A percentile compares a stretch with the other conserved stretches of the same genome.
phyloP scores from a whole-genome alignment of 2,113 vertebrate genomes.

The Emberiza fucata region DNA sequence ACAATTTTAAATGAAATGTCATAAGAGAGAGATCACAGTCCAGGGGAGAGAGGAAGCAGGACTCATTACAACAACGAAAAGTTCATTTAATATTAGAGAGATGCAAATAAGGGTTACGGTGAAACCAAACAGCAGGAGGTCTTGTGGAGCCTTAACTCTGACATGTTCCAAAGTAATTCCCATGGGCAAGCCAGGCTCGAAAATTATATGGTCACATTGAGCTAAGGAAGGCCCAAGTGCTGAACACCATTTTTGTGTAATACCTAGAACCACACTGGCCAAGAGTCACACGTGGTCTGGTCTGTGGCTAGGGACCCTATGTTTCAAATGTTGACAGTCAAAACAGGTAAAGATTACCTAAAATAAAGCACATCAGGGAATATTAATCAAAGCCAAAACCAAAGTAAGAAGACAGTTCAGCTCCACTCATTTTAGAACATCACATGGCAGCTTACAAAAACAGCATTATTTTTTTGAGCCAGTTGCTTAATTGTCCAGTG shows the following conservation, averaged over 20 bases:
- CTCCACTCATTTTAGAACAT: neutral
- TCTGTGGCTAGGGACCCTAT: neutral
- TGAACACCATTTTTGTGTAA: neutral
- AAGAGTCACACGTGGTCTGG: rapidly evolving
- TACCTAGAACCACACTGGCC: rapidly evolving
- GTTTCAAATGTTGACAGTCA: neutral
- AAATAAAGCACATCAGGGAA: neutral
- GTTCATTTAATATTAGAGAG: conserved; percentile 23
- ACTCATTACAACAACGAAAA: neutral
- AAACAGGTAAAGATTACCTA: neutral
- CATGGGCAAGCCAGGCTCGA: neutral
- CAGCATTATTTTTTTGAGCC: neutral
- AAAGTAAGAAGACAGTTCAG: neutral
- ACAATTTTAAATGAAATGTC: neutral
- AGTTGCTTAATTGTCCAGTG: conserved; percentile 33
- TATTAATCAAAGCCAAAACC: conserved; percentile 25
- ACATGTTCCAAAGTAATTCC: neutral
- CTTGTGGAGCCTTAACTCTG: neutral
- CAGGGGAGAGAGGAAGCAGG: neutral
- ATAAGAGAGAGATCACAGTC: neutral
- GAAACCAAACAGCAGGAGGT: conserved; percentile 41
- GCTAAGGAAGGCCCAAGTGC: neutral
- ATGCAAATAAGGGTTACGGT: neutral
- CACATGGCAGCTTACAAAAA: neutral
- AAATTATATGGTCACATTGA: neutral